These are phyloP conservation scores for Drosophila tristis DNA, from an alignment of 1,140 invertebrate genomes.

Conservation along the genomic window DNA sequence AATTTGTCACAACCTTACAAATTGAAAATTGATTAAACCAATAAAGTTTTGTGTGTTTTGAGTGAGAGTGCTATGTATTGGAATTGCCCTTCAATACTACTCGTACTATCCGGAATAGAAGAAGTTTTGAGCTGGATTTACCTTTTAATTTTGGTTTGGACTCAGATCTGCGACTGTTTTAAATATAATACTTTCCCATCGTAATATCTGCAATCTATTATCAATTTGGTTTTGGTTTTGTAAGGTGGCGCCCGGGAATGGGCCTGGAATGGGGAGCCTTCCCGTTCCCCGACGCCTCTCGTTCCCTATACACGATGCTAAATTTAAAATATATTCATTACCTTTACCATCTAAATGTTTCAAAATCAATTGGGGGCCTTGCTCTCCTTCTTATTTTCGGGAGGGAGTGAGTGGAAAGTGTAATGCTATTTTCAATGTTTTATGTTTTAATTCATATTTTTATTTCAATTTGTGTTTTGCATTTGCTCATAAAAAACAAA, in stretches of 20 bases:
- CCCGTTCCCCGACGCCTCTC: conserved; percentile 3
- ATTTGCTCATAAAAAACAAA: conserved; percentile 79
- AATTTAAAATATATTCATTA: conserved; percentile 66
- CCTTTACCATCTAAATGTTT: conserved; percentile 65
- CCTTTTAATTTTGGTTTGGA: conserved; percentile 30
- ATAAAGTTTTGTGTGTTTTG: conserved; percentile 59
- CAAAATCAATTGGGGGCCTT: conserved; percentile 41
- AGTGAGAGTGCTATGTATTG: conserved; percentile 41
- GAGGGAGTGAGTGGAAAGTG: conserved; percentile 25
- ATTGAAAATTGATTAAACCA: conserved; percentile 83
- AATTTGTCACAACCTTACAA: conserved; percentile 84
- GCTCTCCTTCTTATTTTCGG: conserved; percentile 31
- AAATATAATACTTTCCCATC: conserved; percentile 60
- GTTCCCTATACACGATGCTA: conserved; percentile 66
- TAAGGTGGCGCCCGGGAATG: conserved; percentile 57
- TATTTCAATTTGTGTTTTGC: conserved; percentile 72
- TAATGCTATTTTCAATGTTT: conserved; percentile 55
- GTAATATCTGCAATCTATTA: conserved; percentile 39
- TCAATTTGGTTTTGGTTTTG: conserved; percentile 56
- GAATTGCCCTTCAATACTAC: conserved; percentile 55
- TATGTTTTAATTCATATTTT: conserved; percentile 63
- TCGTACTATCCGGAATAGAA: conserved; percentile 35
- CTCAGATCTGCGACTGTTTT: conserved; percentile 49
- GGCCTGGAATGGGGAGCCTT: conserved; percentile 22
- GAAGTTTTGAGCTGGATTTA: conserved; percentile 38